Evolutionary conservation across 2,888 invertebrate species (phyloP).

Genomic region (Lagria hirta): DNA sequence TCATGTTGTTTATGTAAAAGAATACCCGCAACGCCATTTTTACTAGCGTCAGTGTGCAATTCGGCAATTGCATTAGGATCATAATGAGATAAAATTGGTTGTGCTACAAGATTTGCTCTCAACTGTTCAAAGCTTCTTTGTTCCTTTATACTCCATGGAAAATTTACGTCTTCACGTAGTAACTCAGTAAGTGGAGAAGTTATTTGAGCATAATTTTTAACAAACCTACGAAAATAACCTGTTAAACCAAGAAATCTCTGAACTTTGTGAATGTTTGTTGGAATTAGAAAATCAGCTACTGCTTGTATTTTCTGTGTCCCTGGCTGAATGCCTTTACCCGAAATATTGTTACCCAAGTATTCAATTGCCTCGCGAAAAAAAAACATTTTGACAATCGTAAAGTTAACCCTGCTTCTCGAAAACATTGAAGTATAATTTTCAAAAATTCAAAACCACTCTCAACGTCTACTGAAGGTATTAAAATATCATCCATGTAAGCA

Average conservation of each 20-base stretch:
- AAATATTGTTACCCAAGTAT: constrained; percentile 20
- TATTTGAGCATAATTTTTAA: constrained; percentile 31
- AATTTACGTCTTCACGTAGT: constrained; percentile 31
- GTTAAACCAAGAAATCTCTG: constrained; percentile 29
- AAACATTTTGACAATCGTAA: constrained; percentile 27
- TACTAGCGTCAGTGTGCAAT: constrained; percentile 36
- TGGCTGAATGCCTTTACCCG: constrained; percentile 24
- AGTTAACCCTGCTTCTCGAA: too few species aligned
- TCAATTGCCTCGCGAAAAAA: constrained; percentile 24
- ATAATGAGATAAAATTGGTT: constrained; percentile 11
- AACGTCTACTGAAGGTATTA: constrained; percentile 14
- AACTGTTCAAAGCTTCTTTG: constrained; percentile 13
- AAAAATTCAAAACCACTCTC: constrained; percentile 3
- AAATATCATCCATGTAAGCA: constrained; percentile 20
- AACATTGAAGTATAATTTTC: too few species aligned
- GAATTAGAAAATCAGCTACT: constrained; percentile 38
- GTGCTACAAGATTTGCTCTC: constrained; percentile 7
- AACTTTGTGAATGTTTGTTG: constrained; percentile 29
- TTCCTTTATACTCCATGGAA: constrained; percentile 16
- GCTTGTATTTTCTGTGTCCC: constrained; percentile 28
- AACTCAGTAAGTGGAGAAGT: constrained; percentile 33
- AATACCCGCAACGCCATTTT: constrained; percentile 34
- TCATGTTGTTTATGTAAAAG: constrained; percentile 36
- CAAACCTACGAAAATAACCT: constrained; percentile 29
- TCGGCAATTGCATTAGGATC: constrained; percentile 26